phyloP scores from a whole-genome alignment of 2,888 invertebrate species.

The Ceratothoa steindachneri region DNA sequence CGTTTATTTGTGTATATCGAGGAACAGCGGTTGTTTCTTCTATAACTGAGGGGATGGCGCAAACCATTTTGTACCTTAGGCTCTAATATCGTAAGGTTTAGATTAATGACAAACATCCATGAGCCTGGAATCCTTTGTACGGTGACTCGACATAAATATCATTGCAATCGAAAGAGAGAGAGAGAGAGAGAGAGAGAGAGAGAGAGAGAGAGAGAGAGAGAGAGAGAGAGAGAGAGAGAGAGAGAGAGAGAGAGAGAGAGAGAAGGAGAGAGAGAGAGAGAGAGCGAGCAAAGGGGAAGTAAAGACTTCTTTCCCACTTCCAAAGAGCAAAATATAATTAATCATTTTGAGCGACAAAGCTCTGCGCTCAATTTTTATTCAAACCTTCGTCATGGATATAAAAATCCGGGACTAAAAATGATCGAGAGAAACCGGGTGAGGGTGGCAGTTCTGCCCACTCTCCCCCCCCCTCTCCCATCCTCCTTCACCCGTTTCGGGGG shows the following conservation, averaged over 20 bases:
- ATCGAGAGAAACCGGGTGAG: constrained; percentile 1
- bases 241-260: background rate
- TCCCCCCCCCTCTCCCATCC: background rate
- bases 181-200: constrained; percentile 2
- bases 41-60: background rate
- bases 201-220: constrained; percentile 12
- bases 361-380: constrained; percentile 9
- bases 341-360: constrained; percentile 1
- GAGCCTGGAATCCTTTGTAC: background rate
- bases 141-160: background rate
- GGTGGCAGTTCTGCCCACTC: background rate
- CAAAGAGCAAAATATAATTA: background rate
- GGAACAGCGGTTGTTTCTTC: background rate
- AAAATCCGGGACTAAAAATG: constrained; percentile 4
- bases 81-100: background rate
- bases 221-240: background rate
- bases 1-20: background rate
- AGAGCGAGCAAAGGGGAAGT: background rate
- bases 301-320: background rate
- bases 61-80: background rate
- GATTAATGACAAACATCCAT: background rate
- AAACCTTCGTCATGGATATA: constrained; percentile 10
- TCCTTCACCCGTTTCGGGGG: background rate
- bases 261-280: background rate
- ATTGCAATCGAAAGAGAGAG: background rate